phyloP scores from a whole-genome alignment of 1,140 invertebrate species.

The Drosophila orosa region DNA sequence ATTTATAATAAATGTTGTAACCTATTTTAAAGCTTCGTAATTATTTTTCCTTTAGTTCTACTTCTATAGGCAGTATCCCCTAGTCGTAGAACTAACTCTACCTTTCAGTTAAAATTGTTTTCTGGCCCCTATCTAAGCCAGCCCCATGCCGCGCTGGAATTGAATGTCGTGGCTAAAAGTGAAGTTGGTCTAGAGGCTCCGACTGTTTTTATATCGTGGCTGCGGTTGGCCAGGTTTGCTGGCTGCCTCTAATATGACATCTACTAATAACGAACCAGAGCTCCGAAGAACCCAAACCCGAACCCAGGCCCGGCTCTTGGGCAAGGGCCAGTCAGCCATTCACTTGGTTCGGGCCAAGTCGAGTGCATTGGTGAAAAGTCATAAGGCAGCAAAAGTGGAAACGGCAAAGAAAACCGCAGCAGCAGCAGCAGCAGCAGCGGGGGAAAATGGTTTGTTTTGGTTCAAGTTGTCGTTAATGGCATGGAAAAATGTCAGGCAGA shows the following conservation, averaged over 20 bases:
- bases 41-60: too few relatives aligned
- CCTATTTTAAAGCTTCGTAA: too few relatives aligned
- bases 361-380: constrained; percentile 81
- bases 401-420: constrained; percentile 33
- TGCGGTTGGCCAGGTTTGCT: constrained; percentile 32
- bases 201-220: constrained; percentile 31
- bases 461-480: constrained; percentile 71
- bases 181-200: constrained; percentile 53
- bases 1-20: background rate
- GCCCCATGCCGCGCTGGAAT: constrained; percentile 65
- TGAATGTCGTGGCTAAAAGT: constrained; percentile 76
- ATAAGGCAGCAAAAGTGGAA: constrained; percentile 60
- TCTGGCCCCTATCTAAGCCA: constrained; percentile 32
- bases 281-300: constrained; percentile 4
- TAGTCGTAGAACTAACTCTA: background rate
- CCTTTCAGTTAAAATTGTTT: constrained; percentile 5
- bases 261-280: constrained; percentile 68
- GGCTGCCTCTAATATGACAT: constrained; percentile 73
- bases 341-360: constrained; percentile 64
- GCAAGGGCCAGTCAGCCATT: constrained; percentile 65
- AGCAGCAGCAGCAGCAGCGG: constrained; percentile 17
- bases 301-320: constrained; percentile 6
- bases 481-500: constrained; percentile 75
- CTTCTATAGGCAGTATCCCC: background rate
- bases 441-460: constrained; percentile 57